Evolutionary conservation across 2,888 invertebrate species (phyloP), one percentile per base, ranked within the genome.

Genomic region (Muscina levida): DNA sequence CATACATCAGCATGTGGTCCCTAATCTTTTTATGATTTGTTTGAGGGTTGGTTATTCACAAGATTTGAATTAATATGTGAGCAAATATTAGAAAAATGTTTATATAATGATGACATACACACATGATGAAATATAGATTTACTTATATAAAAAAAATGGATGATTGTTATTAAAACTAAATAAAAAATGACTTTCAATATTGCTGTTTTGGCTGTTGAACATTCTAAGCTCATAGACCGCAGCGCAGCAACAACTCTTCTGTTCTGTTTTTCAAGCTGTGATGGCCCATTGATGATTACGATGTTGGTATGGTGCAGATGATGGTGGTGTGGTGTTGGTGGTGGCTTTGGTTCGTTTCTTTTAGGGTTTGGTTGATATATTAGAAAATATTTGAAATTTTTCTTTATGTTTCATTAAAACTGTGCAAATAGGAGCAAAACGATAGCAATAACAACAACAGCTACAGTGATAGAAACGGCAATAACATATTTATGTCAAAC

Each of bases 401-500:
- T 74, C 26, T 70, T 51, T 57, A 76, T 46, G 37, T 71, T 77
- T 71, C 71, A 77, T 74, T 77, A 74, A 72, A 53, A 39, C 11
- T 22, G 10, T 13, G 31, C 31, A 19, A 24, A 46, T 17, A 48
- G 39, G n/a, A 68, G 62, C 0, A 70, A 66, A 8, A 73, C 10
- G 19, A 17, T 10, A 73, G n/a, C 11, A 75, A 68, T 8, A 26
- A 48, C 10, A 62, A 37, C 1, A 62, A 39, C 51, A 59, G 17
- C 51, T 15, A 57, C 57, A 24, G 57, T 10, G 59, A 11, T 48
- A 37, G 42, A 24, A 72, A 19, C 57, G 74, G 66, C 77, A 71
- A 71, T 71, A 80, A 73, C 74, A 81, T 77, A 81, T 77, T 74
- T 74, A 81, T 81, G 77, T 75, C 81, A 81, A 81, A 81, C 72